A percentile compares a stretch with the other conserved stretches of the same genome.
Conservation (phyloP, 2,888 invertebrate species). For the Thecophora atra region DNA sequence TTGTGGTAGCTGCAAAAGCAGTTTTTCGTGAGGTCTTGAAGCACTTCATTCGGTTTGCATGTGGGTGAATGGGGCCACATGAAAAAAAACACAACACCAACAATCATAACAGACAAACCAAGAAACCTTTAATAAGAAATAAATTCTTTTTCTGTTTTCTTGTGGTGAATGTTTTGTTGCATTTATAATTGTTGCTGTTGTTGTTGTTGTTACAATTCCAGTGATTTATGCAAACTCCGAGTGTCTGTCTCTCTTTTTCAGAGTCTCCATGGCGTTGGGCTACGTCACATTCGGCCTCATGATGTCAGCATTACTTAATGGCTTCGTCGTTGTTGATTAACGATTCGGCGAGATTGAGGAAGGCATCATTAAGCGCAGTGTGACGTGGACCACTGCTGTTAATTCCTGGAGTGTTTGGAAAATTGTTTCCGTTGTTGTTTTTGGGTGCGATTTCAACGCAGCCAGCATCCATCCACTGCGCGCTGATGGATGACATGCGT, state of each 20-base stretch:
- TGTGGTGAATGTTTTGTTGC: neutral
- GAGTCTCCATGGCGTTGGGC: constrained; percentile 1
- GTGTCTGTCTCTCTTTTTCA: constrained; percentile 19
- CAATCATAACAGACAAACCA: neutral
- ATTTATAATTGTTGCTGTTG: constrained; percentile 4
- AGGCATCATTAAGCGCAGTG: no score
- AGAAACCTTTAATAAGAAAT: constrained; percentile 13
- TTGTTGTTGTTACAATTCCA: constrained; percentile 8
- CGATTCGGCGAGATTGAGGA: no score
- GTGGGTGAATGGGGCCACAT: constrained; percentile 24
- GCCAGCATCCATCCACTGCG: constrained; percentile 25
- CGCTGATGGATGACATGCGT: constrained; percentile 49
- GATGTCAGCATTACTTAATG: no score
- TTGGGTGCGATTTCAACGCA: constrained; percentile 25
- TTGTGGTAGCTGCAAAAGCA: neutral
- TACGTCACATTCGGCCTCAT: no score
- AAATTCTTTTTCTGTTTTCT: neutral
- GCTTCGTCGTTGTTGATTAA: no score
- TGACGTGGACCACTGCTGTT: no score
- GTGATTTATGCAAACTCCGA: constrained; percentile 35
- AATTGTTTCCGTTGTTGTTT: constrained; percentile 28
- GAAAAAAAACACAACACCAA: constrained; percentile 9
- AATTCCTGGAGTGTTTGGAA: constrained; percentile 31
- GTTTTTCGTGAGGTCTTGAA: neutral
- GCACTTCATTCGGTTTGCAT: neutral